A percentile compares a stretch with the other conserved stretches of the same genome.
Evolutionary conservation across 2,797 vertebrate genomes (phyloP).

Genomic region (Hyperoplus lanceolatus): DNA sequence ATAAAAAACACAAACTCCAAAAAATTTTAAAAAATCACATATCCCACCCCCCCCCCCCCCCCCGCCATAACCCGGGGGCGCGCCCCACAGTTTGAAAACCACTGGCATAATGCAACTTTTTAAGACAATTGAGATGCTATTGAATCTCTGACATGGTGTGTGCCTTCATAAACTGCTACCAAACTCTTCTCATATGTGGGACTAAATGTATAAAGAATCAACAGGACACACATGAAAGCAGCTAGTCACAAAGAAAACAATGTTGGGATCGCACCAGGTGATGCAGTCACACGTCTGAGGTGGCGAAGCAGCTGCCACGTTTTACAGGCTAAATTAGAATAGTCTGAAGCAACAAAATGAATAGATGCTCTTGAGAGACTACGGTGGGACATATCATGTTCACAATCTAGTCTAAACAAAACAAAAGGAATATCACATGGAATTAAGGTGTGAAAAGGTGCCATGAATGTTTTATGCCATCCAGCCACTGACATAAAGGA

Average conservation of each 20-base stretch:
- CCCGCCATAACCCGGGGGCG: too few species aligned
- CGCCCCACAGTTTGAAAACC: too few species aligned
- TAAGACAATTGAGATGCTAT: too few species aligned
- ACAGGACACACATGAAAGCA: constrained; percentile 41
- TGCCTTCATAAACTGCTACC: constrained; percentile 8
- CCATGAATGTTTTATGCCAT: constrained; percentile 80
- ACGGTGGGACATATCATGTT: constrained; percentile 66
- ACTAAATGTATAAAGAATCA: constrained; percentile 30
- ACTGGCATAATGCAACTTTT: too few species aligned
- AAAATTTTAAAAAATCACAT: too few species aligned
- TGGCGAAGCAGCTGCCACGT: constrained; percentile 34
- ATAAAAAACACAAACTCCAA: too few species aligned
- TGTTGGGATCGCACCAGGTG: constrained; percentile 30
- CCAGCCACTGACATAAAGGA: constrained; percentile 83
- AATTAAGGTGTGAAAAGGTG: constrained; percentile 81
- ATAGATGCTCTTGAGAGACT: constrained; percentile 63
- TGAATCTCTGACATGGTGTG: not conserved
- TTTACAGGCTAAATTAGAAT: constrained; percentile 46
- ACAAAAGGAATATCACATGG: constrained; percentile 83
- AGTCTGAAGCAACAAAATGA: constrained; percentile 61
- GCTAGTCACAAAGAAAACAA: not conserved
- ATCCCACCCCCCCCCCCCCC: too few species aligned
- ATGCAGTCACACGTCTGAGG: constrained; percentile 38
- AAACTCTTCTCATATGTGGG: constrained; percentile 32
- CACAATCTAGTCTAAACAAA: constrained; percentile 80